Conservation (phyloP, 2,888 invertebrate genomes). For the Sclerodermus sp. region DNA sequence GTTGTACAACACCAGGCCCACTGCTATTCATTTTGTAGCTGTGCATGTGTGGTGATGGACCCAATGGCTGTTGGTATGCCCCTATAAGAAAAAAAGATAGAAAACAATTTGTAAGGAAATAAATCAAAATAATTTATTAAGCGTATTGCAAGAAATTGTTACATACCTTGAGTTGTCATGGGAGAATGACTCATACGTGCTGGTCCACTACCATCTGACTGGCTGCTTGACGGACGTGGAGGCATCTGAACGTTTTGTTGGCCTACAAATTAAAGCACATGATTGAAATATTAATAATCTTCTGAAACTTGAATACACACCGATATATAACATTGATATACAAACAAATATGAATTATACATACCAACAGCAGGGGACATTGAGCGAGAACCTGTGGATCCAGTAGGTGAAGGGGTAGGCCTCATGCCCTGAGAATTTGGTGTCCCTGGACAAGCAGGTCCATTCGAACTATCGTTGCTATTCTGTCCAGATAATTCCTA, state of each 20-base stretch:
- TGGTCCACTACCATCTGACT: conserved; percentile 65
- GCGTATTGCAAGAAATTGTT: neutral
- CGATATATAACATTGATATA: neutral
- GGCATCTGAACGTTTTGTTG: conserved; percentile 96
- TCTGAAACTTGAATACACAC: no score
- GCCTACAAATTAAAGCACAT: conserved; percentile 60
- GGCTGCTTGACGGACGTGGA: conserved; percentile 84
- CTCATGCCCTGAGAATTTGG: conserved; percentile 81
- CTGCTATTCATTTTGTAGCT: conserved; percentile 64
- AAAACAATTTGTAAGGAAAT: no score
- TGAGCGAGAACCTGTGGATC: conserved; percentile 92
- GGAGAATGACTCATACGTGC: conserved; percentile 72
- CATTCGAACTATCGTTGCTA: conserved; percentile 84
- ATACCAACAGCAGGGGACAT: conserved; percentile 97
- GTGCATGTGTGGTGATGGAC: conserved; percentile 65
- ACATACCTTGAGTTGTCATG: conserved; percentile 65
- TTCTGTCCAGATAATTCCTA: conserved; percentile 86
- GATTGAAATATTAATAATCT: neutral
- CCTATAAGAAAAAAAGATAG: conserved; percentile 40
- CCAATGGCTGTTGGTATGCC: conserved; percentile 65
- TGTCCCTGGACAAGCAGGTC: conserved; percentile 64
- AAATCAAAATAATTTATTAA: neutral
- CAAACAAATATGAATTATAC: conserved; percentile 51
- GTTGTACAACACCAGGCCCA: conserved; percentile 60
- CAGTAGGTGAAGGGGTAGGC: conserved; percentile 91